phyloP scores from a whole-genome alignment of 2,113 vertebrate genomes.

The Sakesphorus luctuosus region DNA sequence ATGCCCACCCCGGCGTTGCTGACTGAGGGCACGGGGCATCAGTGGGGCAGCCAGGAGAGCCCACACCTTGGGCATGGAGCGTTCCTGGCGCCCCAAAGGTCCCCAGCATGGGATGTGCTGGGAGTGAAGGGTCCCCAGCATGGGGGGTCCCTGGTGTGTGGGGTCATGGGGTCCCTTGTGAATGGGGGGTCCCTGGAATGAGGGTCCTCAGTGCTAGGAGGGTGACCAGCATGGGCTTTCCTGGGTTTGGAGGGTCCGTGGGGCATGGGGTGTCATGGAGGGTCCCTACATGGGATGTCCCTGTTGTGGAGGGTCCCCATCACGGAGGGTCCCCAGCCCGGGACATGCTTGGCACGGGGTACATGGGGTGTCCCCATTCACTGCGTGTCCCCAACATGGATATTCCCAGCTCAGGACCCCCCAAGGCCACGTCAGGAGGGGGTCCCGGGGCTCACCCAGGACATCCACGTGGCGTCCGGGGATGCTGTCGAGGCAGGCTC shows the following conservation, averaged over 20 bases:
- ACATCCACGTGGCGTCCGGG: conserved; percentile 55
- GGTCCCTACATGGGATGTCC: background rate
- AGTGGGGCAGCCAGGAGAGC: background rate
- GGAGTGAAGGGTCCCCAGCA: background rate
- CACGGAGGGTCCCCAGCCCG: fast-evolving
- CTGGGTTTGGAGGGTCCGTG: background rate
- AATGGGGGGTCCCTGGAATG: background rate
- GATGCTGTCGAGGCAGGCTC: conserved; percentile 76
- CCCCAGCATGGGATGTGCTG: background rate
- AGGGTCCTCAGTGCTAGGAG: fast-evolving
- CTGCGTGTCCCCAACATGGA: fast-evolving
- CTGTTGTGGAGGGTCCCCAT: background rate
- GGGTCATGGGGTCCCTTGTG: background rate
- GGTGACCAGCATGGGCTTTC: background rate
- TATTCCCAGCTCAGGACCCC: fast-evolving
- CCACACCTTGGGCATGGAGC: fast-evolving
- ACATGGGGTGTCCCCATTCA: fast-evolving
- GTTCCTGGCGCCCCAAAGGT: fast-evolving
- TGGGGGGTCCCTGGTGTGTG: background rate
- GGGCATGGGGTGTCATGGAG: background rate
- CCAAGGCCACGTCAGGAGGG: fast-evolving
- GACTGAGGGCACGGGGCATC: conserved; percentile 35
- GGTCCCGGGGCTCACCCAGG: conserved; percentile 18
- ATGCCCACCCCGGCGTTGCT: conserved; percentile 82
- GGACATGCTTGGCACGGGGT: fast-evolving